These are phyloP conservation scores for Vulpes lagopus DNA, from an alignment of 2,113 vertebrate genomes.

Conservation along the genomic window DNA sequence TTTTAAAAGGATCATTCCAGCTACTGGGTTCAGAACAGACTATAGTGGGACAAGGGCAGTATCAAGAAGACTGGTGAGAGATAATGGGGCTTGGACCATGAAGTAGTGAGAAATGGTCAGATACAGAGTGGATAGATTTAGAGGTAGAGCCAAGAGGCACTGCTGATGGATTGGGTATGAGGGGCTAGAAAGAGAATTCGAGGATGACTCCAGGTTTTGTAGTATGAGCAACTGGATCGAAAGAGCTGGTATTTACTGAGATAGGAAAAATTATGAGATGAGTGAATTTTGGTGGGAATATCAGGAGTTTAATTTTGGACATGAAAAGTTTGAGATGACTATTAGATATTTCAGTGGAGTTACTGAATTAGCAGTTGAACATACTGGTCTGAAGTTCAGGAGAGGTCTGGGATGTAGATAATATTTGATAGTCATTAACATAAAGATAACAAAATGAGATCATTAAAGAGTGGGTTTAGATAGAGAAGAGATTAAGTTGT, in stretches of 20 bases:
- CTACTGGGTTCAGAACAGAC: constrained; percentile 29
- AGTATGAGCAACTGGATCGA: not conserved
- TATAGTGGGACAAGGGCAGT: not conserved
- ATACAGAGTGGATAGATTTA: constrained; percentile 44
- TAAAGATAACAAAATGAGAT: constrained; percentile 18
- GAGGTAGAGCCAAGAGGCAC: not conserved
- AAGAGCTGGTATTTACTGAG: not conserved
- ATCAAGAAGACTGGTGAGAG: not conserved
- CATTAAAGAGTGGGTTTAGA: not conserved
- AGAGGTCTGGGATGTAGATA: constrained; percentile 28
- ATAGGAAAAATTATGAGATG: not conserved
- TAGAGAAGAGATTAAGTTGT: constrained; percentile 3
- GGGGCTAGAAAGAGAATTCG: not conserved
- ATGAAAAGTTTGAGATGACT: constrained; percentile 25
- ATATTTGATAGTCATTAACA: constrained; percentile 28
- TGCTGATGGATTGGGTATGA: constrained; percentile 14
- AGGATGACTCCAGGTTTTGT: not conserved
- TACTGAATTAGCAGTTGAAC: constrained; percentile 32
- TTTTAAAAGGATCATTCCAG: not conserved
- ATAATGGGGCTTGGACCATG: not conserved
- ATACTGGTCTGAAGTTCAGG: constrained; percentile 3
- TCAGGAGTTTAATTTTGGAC: constrained; percentile 49
- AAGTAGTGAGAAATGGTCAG: constrained; percentile 19
- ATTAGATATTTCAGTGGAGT: constrained; percentile 37
- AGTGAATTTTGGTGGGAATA: not conserved